A percentile compares a stretch with the other conserved stretches of the same genome.
Evolutionary conservation across 1,140 invertebrate species (phyloP).

Genomic region (Dryas iulia): DNA sequence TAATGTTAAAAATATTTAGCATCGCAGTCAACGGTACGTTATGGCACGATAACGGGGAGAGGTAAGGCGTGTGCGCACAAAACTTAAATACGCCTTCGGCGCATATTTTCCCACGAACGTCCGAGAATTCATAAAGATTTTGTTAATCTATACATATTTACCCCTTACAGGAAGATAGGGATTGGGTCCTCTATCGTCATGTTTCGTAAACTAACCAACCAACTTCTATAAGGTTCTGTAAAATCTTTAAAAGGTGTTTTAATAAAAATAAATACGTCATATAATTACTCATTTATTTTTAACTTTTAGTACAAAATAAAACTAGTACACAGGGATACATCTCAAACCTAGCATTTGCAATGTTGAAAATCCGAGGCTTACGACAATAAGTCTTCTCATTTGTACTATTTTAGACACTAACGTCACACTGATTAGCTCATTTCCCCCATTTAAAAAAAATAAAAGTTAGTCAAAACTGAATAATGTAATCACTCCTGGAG

Average conservation of each 20-base stretch:
- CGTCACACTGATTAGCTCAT: slow-evolving; percentile 77
- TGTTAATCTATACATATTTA: too few species aligned
- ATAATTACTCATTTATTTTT: slow-evolving; percentile 78
- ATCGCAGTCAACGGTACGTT: too few species aligned
- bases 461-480: slow-evolving; percentile 76
- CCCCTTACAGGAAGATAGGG: too few species aligned
- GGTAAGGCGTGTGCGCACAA: too few species aligned
- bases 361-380: slow-evolving; percentile 79
- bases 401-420: slow-evolving; percentile 82
- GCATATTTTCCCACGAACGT: too few species aligned
- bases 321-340: slow-evolving; percentile 81
- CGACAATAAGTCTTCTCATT: slow-evolving; percentile 82
- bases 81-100: too few species aligned
- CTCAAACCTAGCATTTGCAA: slow-evolving; percentile 80
- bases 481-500: slow-evolving; percentile 79
- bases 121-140: too few species aligned
- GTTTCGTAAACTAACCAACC: too few species aligned
- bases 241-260: background rate
- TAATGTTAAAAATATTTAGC: too few species aligned
- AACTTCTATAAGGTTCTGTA: too few species aligned
- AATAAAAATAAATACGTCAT: slow-evolving; percentile 38
- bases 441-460: slow-evolving; percentile 66
- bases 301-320: slow-evolving; percentile 82
- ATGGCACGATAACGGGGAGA: too few species aligned
- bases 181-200: too few species aligned